These are phyloP conservation scores for Prunella himalayana DNA, from an alignment of 2,113 vertebrate species.

Conservation along the genomic window DNA sequence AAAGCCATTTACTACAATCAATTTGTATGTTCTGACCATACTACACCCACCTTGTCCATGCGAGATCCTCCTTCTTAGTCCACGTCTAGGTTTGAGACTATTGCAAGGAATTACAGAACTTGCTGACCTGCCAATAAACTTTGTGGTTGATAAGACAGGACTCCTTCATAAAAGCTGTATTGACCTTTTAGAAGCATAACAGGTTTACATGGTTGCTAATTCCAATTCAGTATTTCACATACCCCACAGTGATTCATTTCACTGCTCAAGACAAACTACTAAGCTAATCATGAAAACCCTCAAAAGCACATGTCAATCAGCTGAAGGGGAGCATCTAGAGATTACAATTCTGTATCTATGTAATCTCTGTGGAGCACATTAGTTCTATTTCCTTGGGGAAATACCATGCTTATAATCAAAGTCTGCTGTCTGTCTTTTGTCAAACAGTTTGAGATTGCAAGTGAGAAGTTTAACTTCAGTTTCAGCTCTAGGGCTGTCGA, in stretches of 20 bases:
- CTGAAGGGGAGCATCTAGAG: background rate
- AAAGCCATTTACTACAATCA: background rate
- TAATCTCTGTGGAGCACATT: background rate
- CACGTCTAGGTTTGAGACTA: background rate
- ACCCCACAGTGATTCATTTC: background rate
- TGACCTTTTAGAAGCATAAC: background rate
- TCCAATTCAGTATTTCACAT: background rate
- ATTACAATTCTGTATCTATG: background rate
- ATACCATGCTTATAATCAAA: background rate
- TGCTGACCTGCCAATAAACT: background rate
- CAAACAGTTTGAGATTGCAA: background rate
- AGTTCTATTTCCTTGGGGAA: background rate
- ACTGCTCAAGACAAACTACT: background rate
- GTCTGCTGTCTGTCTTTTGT: background rate
- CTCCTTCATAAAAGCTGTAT: background rate
- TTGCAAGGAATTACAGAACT: background rate
- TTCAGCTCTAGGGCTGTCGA: background rate
- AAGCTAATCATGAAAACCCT: background rate
- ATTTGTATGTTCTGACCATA: background rate
- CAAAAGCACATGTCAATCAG: background rate
- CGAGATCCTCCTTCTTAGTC: background rate
- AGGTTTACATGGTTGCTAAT: background rate
- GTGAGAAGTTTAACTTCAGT: background rate
- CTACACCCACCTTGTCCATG: fast-evolving
- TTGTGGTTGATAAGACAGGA: background rate